phyloP scores from a whole-genome alignment of 2,888 invertebrate genomes.

The Pandemis corylana region DNA sequence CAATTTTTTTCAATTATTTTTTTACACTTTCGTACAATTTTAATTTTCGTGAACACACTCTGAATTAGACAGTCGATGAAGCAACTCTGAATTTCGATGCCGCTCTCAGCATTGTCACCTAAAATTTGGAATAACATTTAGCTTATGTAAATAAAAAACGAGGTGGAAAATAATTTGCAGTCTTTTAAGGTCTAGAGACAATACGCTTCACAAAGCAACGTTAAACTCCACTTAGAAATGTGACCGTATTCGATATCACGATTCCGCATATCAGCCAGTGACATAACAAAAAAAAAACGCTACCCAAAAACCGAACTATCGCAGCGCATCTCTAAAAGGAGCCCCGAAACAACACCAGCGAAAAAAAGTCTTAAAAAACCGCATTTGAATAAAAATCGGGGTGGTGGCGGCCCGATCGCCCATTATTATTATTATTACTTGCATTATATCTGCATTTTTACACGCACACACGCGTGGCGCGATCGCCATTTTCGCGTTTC shows the following conservation, averaged over 20 bases:
- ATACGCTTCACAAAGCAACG: neutral
- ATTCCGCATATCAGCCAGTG: neutral
- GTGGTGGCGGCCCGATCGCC: constrained; percentile 77
- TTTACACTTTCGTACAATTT: constrained; percentile 40
- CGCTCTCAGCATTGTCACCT: too few species aligned
- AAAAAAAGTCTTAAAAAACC: constrained; percentile 76
- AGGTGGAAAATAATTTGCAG: too few species aligned
- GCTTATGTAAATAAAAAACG: too few species aligned
- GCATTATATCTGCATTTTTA: constrained; percentile 84
- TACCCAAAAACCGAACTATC: constrained; percentile 37
- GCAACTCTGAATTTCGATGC: neutral
- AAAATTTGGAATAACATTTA: too few species aligned
- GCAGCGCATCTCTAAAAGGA: constrained; percentile 80
- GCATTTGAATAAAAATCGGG: constrained; percentile 84
- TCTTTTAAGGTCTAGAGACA: too few species aligned
- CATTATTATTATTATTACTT: constrained; percentile 85
- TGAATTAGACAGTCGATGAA: constrained; percentile 4
- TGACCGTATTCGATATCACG: neutral
- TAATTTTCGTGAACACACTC: constrained; percentile 36
- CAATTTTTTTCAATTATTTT: constrained; percentile 54
- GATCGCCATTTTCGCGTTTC: constrained; percentile 80
- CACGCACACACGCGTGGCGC: constrained; percentile 71
- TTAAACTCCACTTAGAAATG: neutral
- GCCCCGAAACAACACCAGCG: constrained; percentile 81
- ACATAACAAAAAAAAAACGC: neutral